Evolutionary conservation across 2,888 invertebrate genomes (phyloP), one percentile per base, ranked within the genome.

Genomic region (Tipula vernalis): DNA sequence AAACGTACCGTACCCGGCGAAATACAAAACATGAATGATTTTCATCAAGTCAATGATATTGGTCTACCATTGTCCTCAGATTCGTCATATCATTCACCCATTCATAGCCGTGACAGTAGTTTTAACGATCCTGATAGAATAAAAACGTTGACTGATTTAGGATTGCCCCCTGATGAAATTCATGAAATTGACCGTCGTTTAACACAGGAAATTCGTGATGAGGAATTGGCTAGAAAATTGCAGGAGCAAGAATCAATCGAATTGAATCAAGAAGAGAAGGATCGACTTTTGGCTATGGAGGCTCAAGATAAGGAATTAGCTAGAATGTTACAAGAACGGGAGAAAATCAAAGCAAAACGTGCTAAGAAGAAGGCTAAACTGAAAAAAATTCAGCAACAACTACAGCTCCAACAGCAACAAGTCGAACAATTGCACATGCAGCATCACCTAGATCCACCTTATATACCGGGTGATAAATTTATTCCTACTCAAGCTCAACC

Each of bases 231-330:
- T 0, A 92, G 94, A 88, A 93, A 95, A 88, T 91, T 97, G 42
- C 96, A 97, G 91, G 94, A 95, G 89, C 94, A 96, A 90, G 96
- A 96, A 91, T 93, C 94, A 88, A 93, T 93, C 89, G 91, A 92
- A 44, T 92, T 94, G 87, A 92, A 94, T 15, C 91, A 93, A 88
- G 91, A 93, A 87, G 93, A 93, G 89, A 90, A 92, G 39, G 95
- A 95, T 91, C 93, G 95, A 88, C 92, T 95, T 89, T 90, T 96
- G 88, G 96, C 96, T 1, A 95, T 96, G 89, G 96, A 96, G 91
- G 95, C 95, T 0, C 96, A 96, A 90, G 96, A 96, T 89, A 94
- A 95, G 88, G 96, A 96, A 90, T 90, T 96, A 86, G 96, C 96
- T 1, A 94, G 94, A 90, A 93, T 96, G 92, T 91, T 96, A 85